These are phyloP conservation scores for Cyclura pinguis DNA, from an alignment of 2,797 vertebrate species.

Conservation along the genomic window DNA sequence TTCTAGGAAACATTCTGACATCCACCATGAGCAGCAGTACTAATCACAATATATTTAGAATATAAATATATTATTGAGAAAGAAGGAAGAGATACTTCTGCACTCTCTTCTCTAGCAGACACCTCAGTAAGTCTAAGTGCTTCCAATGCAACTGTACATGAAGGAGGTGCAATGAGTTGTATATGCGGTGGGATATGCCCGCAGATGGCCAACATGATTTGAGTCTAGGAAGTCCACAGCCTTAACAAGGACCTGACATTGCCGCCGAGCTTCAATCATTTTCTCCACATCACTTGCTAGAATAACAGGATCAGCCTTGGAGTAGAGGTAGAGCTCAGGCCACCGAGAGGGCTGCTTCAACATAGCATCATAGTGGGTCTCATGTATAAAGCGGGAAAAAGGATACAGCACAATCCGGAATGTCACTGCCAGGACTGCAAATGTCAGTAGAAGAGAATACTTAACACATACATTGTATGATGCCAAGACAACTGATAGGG, in stretches of 20 bases:
- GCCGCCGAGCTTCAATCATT: slow-evolving; percentile 82
- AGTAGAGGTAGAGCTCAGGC: slow-evolving; percentile 95
- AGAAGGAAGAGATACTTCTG: not conserved
- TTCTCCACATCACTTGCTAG: slow-evolving; percentile 83
- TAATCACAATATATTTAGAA: not conserved
- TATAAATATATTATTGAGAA: not conserved
- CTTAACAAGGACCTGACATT: slow-evolving; percentile 80
- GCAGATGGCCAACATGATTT: slow-evolving; percentile 89
- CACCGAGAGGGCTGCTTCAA: slow-evolving; percentile 84
- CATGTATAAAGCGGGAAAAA: slow-evolving; percentile 88
- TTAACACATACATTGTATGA: slow-evolving; percentile 81
- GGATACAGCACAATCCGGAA: slow-evolving; percentile 89
- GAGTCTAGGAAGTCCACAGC: slow-evolving; percentile 89
- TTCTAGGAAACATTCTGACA: slow-evolving; percentile 10
- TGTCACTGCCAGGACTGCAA: slow-evolving; percentile 82
- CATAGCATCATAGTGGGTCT: slow-evolving; percentile 91
- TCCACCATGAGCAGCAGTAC: not conserved
- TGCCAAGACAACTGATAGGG: slow-evolving; percentile 83
- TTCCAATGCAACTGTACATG: slow-evolving; percentile 79
- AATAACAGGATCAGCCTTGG: slow-evolving; percentile 87
- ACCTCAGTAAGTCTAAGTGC: not conserved
- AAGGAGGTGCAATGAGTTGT: slow-evolving; percentile 84
- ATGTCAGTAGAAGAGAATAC: slow-evolving; percentile 84
- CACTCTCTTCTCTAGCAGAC: no score
- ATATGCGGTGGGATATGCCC: slow-evolving; percentile 88